Evolutionary conservation across 2,888 invertebrate genomes (phyloP).

Genomic region (Blera fallax): DNA sequence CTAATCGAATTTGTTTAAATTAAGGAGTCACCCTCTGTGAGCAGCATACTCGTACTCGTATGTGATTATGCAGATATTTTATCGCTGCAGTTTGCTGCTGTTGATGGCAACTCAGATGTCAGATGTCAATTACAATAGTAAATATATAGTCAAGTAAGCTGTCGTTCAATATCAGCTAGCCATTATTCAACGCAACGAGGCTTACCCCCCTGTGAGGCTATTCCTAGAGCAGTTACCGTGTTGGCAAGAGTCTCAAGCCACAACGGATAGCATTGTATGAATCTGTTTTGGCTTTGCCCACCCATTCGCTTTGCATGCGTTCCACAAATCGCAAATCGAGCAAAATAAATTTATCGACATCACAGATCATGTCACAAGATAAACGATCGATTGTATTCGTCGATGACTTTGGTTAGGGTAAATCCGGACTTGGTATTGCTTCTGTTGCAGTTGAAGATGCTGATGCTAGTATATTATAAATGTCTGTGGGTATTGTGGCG

Average conservation of each 20-base stretch:
- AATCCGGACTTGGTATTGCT: slow-evolving; percentile 55
- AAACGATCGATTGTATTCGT: slow-evolving; percentile 76
- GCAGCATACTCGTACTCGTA: background rate
- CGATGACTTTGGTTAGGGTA: slow-evolving; percentile 66
- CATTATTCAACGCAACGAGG: slow-evolving; percentile 70
- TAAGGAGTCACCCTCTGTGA: slow-evolving; percentile 60
- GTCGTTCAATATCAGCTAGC: slow-evolving; percentile 68
- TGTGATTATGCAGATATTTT: slow-evolving; percentile 56
- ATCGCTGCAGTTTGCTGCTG: slow-evolving; percentile 49
- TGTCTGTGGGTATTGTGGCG: slow-evolving; percentile 6
- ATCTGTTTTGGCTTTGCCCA: slow-evolving; percentile 68
- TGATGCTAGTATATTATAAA: slow-evolving; percentile 20
- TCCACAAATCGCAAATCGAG: slow-evolving; percentile 73
- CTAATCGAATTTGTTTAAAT: slow-evolving; percentile 66
- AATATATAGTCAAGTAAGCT: slow-evolving; percentile 72
- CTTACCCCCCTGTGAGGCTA: slow-evolving; percentile 58
- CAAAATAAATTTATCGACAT: slow-evolving; percentile 75
- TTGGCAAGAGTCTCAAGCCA: slow-evolving; percentile 10
- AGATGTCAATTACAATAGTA: slow-evolving; percentile 72
- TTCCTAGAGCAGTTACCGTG: slow-evolving; percentile 37
- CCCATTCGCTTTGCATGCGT: slow-evolving; percentile 73
- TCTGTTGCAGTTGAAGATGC: slow-evolving; percentile 67
- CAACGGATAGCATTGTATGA: slow-evolving; percentile 65
- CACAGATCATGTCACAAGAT: slow-evolving; percentile 77
- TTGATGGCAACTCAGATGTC: slow-evolving; percentile 68